Evolutionary conservation across 2,113 vertebrate genomes (phyloP).

Genomic region (Cheilinus undulatus): DNA sequence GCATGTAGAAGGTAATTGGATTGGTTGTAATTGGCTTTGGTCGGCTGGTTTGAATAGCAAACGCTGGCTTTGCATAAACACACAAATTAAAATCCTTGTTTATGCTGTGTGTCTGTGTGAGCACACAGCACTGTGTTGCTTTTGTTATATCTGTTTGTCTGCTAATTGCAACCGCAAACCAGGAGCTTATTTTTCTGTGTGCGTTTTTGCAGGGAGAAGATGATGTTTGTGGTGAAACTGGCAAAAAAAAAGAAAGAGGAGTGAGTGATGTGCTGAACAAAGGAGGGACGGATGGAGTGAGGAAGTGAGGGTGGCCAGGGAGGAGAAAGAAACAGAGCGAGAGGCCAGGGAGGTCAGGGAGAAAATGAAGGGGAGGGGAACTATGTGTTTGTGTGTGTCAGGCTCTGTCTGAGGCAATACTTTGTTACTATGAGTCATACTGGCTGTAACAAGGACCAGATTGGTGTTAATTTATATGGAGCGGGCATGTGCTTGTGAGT

Average conservation of each 20-base stretch:
- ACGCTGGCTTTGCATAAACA: constrained; percentile 76
- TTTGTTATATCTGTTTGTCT: constrained; percentile 16
- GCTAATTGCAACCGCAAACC: constrained; percentile 14
- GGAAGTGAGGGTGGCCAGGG: constrained; percentile 25
- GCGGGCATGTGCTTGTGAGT: constrained; percentile 8
- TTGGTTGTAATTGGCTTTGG: constrained; percentile 76
- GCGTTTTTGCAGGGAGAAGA: not conserved
- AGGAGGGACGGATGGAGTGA: constrained; percentile 17
- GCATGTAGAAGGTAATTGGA: constrained; percentile 76
- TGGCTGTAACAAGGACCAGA: constrained; percentile 48
- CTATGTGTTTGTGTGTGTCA: constrained; percentile 8
- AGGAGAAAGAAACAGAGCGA: constrained; percentile 9
- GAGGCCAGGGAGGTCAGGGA: constrained; percentile 48
- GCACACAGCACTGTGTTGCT: not conserved
- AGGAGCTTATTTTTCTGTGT: constrained; percentile 5
- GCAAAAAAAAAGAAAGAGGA: not conserved
- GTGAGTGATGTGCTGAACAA: constrained; percentile 36
- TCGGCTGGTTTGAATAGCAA: constrained; percentile 67
- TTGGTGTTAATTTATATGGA: constrained; percentile 45
- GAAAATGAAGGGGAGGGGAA: constrained; percentile 18
- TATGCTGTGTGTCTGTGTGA: constrained; percentile 48
- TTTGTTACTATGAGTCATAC: constrained; percentile 40
- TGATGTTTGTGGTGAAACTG: constrained; percentile 1
- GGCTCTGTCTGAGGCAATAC: constrained; percentile 6
- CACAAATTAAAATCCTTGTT: constrained; percentile 70